phyloP scores from a whole-genome alignment of 2,113 vertebrate species.

The Piliocolobus tephrosceles region DNA sequence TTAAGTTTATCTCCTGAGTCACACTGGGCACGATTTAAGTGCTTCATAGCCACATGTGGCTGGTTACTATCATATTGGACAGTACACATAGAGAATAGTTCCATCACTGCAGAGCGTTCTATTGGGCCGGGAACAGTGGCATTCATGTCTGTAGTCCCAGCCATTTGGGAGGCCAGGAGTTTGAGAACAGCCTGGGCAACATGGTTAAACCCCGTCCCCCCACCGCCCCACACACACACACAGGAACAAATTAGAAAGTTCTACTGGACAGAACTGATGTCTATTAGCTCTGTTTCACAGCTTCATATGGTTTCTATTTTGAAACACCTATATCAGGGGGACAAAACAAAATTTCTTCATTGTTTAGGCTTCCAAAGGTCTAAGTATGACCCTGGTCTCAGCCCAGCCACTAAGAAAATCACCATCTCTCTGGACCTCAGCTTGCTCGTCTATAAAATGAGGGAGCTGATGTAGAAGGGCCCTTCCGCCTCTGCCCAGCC shows the following conservation, averaged over 20 bases:
- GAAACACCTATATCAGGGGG: not conserved
- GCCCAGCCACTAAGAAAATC: not conserved
- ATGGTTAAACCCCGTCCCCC: too few relatives aligned
- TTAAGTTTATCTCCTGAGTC: not conserved
- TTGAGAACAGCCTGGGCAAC: too few relatives aligned
- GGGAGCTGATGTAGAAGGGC: not conserved
- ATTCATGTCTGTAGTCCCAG: too few relatives aligned
- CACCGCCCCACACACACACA: too few relatives aligned
- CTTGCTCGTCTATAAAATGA: not conserved
- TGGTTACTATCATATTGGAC: not conserved
- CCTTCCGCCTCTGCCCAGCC: not conserved
- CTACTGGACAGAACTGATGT: not conserved
- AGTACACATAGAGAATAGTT: not conserved
- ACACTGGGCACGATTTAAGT: not conserved
- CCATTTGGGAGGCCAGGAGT: too few relatives aligned
- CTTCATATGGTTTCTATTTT: not conserved
- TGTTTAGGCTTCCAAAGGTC: not conserved
- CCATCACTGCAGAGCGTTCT: not conserved
- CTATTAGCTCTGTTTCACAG: not conserved
- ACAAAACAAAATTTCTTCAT: constrained; percentile 24
- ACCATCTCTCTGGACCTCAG: not conserved
- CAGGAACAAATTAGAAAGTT: not conserved
- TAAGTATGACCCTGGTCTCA: not conserved
- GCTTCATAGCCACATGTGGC: not conserved
- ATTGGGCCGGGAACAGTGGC: not conserved